Base-by-base conservation (phyloP, 2,113 vertebrate genomes). In the Antechinus stuartii region DNA sequence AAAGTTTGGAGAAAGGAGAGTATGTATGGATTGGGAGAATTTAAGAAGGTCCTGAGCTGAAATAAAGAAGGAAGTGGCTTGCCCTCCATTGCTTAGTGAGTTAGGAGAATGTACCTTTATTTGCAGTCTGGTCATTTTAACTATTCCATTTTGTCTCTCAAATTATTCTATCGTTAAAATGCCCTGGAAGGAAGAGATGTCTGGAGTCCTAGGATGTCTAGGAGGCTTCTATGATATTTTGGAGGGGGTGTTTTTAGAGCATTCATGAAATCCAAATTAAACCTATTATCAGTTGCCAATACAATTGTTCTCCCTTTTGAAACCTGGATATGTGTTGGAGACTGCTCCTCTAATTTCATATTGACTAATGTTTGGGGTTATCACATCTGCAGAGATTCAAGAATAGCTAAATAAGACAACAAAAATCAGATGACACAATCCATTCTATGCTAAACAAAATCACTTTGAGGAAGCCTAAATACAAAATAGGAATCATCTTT, bases 251-350 rank as follows among this genome's bases (percentile, higher is more conserved):
- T 27, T 30, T 90, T 50, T 50, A 52, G 49, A 50, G 25, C 8
- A 47, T 27, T 91, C 97, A 97, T 96, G 97, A 97, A 96, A 97
- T 96, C 1, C 96, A 97, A 96, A 93, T 54, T 96, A 98, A 94
- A 89, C 0, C 49, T n/a, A 97, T 96, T 97, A 97, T 96, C 94
- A 97, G 95, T 95, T 91, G 97, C 92, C 97, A 98, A 96, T 90
- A 90, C 47, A 90, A 90, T 14, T 68, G 61, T 1, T 90, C 49
- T 50, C 10, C 14, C 25, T 90, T 16, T 50, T 90, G 47, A 24
- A 90, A 90, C 47, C 27, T 47, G 89, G 27, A 90, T 90, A 47
- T 84, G n/a, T 84, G n/a, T 42, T 84, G 68, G 46, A 49, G 12
- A 50, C 14, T 52, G 90, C 25, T 90, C 27, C 27, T 90, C 47